Evolutionary conservation across 2,113 vertebrate genomes (phyloP).

Genomic region (Podarcis raffonei): DNA sequence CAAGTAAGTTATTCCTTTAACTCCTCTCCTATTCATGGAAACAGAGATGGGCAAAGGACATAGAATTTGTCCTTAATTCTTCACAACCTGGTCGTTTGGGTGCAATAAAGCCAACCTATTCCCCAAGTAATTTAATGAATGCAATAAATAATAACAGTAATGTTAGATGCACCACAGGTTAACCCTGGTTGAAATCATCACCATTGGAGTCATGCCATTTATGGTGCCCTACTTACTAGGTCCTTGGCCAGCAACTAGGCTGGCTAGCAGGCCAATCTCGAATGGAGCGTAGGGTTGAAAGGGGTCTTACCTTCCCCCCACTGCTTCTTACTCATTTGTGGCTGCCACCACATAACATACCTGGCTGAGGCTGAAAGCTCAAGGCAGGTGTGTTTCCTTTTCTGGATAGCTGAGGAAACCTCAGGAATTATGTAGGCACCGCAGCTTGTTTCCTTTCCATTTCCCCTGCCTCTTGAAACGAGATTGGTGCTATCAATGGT

Average conservation of each 20-base stretch:
- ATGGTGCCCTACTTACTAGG: slow-evolving; percentile 15
- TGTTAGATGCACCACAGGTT: background rate
- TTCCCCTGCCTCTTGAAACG: background rate
- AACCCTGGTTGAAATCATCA: slow-evolving; percentile 46
- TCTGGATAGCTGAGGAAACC: background rate
- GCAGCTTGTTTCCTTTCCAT: background rate
- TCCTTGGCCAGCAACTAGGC: slow-evolving; percentile 52
- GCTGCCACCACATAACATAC: background rate
- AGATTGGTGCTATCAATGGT: background rate
- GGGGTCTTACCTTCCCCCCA: too few species aligned
- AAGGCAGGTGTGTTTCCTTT: background rate
- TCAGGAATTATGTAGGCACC: background rate
- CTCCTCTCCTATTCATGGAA: slow-evolving; percentile 4
- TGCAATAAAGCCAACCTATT: slow-evolving; percentile 20
- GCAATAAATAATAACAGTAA: too few species aligned
- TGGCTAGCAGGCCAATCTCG: background rate
- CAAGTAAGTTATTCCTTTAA: slow-evolving; percentile 75
- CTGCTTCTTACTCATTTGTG: background rate
- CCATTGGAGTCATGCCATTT: slow-evolving; percentile 61
- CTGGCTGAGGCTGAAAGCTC: background rate
- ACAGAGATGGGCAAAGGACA: background rate
- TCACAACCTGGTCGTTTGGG: background rate
- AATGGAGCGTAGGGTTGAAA: background rate
- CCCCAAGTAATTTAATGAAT: background rate
- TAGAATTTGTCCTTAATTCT: slow-evolving; percentile 16